Evolutionary conservation across 2,888 invertebrate species (phyloP).

Genomic region (Caenorhabditis auriculariae): DNA sequence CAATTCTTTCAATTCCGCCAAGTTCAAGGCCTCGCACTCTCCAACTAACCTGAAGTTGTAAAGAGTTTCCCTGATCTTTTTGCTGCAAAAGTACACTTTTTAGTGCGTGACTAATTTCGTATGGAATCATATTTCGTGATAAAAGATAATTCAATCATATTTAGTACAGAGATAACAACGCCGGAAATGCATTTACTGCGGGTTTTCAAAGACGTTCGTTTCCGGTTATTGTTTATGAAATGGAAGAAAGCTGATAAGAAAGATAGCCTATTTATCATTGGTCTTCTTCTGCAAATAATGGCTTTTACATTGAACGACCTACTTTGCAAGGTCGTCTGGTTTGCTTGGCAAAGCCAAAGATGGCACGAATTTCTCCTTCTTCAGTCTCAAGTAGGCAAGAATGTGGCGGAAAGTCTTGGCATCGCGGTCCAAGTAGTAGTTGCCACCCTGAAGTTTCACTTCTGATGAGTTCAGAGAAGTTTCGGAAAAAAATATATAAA

Average conservation of each 20-base stretch:
- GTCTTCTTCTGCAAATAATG: too few relatives aligned
- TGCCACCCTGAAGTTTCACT: slow-evolving; percentile 60
- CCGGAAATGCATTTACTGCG: too few relatives aligned
- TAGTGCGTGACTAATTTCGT: too few relatives aligned
- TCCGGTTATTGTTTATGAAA: background rate
- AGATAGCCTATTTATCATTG: background rate
- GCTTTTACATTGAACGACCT: background rate
- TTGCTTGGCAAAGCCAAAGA: slow-evolving; percentile 61
- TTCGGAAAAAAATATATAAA: background rate
- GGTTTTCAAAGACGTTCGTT: too few relatives aligned
- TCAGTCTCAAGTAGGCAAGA: slow-evolving; percentile 91
- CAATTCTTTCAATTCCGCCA: slow-evolving; percentile 59
- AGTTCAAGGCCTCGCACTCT: slow-evolving; percentile 61
- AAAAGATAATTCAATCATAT: too few relatives aligned
- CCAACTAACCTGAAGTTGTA: slow-evolving; percentile 51
- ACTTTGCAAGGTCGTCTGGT: slow-evolving; percentile 63
- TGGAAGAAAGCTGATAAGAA: background rate
- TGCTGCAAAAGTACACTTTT: too few relatives aligned
- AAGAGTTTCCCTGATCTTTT: too few relatives aligned
- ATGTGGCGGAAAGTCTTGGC: slow-evolving; percentile 97
- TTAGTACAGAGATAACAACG: too few relatives aligned
- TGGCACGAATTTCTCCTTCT: slow-evolving; percentile 68
- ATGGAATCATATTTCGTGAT: too few relatives aligned
- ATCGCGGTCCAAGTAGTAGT: slow-evolving; percentile 97
- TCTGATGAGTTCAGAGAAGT: too few relatives aligned